Base-by-base conservation (phyloP, 2,888 invertebrate species). In the Podotricha telesiphe region DNA sequence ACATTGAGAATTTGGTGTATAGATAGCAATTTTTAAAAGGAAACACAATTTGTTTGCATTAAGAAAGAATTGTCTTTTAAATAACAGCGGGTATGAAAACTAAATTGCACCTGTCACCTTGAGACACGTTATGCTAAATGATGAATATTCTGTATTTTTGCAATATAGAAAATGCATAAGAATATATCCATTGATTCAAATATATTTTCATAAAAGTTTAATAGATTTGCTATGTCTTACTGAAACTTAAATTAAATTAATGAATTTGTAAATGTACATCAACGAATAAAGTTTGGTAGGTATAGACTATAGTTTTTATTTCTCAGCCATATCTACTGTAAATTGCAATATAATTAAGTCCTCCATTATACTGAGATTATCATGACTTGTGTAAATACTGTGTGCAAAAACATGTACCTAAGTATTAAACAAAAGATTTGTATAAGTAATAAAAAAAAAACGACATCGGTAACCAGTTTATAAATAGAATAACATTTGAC, bases 401-500 rank as follows among this genome's bases (percentile, higher is more conserved):
- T 50, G 28, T 10, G 5, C n/a, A 34, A 17, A 5, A 55, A 55
- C 11, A 6, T 55, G 5, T 53, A 10, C 28, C 6, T 28, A 28
- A 53, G 1, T 17, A 34, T 4, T n/a, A 34, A 37, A 55, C 55
- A 55, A 34, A 37, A 55, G 34, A 53, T 53, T 28, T 58, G 42
- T 10, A 2, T 0, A 17, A 45, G 4, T 11, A 45, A 11, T 40
- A 22, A 28, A 59, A 20, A 20, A 13, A 40, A 13, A 42, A 42
- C 1, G 10, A 59, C 28, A 28, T 11, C 45, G 17, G 42, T 45
- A 37, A 55, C 34, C 55, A 37, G 22, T 28, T 45, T 45, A n/a
- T 22, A 59, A 22, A 45, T 59, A 42, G 22, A 42, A 42, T 55
- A 45, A 59, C 15, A 45, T 59, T 40, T 45, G n/a, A 45, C 22